phyloP scores from a whole-genome alignment of 2,113 vertebrate genomes.

The Tonatia bakeri region DNA sequence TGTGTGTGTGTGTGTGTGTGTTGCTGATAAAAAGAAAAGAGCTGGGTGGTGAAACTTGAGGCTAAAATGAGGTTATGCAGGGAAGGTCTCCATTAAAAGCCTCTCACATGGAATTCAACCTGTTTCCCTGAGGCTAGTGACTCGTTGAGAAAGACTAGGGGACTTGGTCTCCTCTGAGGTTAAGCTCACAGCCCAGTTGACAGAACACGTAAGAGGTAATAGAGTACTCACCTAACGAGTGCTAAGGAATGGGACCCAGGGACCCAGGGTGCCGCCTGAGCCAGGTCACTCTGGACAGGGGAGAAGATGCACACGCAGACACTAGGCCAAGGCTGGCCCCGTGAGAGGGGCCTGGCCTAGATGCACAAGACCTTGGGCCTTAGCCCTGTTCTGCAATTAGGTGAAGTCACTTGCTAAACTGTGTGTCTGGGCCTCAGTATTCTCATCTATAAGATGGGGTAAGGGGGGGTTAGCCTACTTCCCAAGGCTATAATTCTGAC shows the following conservation, averaged over 20 bases:
- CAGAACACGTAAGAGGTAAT: neutral
- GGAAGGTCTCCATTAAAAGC: neutral
- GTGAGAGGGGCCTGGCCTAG: neutral
- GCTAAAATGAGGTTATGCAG: neutral
- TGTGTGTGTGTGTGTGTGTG: neutral
- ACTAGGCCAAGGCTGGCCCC: no score
- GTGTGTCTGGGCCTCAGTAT: neutral
- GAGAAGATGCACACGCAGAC: neutral
- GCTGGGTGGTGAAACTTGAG: neutral
- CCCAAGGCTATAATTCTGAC: neutral
- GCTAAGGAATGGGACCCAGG: neutral
- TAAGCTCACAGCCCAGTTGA: neutral
- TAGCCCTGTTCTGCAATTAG: neutral
- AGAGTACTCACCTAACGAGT: neutral
- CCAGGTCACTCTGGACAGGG: neutral
- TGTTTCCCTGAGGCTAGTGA: neutral
- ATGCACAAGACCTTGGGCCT: neutral
- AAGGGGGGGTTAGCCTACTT: neutral
- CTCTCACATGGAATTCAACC: neutral
- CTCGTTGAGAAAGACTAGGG: neutral
- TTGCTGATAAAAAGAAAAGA: neutral
- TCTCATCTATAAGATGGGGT: neutral
- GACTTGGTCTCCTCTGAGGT: neutral
- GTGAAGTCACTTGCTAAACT: neutral
- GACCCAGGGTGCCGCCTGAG: rapidly evolving